Base-by-base conservation (phyloP, 2,888 invertebrate genomes). In the Electrophaes corylata region DNA sequence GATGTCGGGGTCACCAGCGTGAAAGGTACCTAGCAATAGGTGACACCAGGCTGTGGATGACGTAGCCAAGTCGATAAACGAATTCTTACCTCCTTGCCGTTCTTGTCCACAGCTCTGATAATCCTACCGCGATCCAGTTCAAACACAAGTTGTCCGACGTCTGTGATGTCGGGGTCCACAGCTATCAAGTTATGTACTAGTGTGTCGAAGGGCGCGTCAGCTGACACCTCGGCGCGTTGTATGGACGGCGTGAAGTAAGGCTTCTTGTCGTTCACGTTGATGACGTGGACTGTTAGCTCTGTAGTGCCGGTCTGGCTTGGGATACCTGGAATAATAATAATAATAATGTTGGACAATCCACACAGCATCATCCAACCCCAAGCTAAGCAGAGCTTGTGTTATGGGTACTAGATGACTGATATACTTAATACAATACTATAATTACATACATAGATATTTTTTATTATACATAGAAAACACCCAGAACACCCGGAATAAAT, bases 231-330 rank as follows among this genome's bases (percentile, higher is more conserved):
- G 0, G 96, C 95, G 62, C 96, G 92, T 78, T 97, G 97, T 6
- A 95, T 95, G 31, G 93, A 81, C 0, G 98, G 97, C 1, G 93
- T 93, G 80, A 98, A 97, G 79, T 94, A 94, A 0, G 98, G 98
- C 58, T 94, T 92, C 80, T 97, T 98, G 78, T 98, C 97, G 81
- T 98, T 98, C 48, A 95, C 96, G 79, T 98, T 97, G 26, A 95
- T 93, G 2, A 98, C 94, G 70, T 94, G 94, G 4, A 98, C 94
- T 33, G 95, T 95, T 0, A 98, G 85, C 0, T 95, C 96, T 0
- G 96, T 94, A 0, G 96, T 96, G 6, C 97, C 97, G 0, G 96
- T 96, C 46, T 96, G 86, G 67, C 95, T 94, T 1, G 98, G 98
- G 4, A 94, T 94, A 31, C 97, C 96, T 94, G 5, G 0, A 6